Conservation (phyloP, 2,888 invertebrate genomes). For the Apamea crenata region DNA sequence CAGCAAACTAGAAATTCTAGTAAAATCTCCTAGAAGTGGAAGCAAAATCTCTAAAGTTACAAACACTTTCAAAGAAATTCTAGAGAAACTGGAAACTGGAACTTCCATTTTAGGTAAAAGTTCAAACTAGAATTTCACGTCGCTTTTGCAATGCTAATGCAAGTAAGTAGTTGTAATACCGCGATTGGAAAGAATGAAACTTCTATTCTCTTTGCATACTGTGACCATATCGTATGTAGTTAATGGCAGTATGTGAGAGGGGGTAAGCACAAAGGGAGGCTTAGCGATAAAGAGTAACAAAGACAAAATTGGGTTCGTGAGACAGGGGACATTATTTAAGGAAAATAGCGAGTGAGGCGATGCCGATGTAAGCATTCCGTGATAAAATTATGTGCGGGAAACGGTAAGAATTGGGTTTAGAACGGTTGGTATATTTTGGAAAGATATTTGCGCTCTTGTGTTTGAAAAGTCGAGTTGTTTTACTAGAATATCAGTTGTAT, state of each 20-base stretch:
- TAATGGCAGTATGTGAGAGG: slow-evolving; percentile 40
- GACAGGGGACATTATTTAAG: slow-evolving; percentile 40
- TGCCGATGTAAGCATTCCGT: slow-evolving; percentile 33
- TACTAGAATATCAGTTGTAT: not conserved
- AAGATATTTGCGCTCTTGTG: not conserved
- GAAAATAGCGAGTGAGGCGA: slow-evolving; percentile 33
- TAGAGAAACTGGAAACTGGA: not conserved
- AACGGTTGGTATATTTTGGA: not conserved
- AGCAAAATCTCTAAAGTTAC: slow-evolving; percentile 5
- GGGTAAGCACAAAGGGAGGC: slow-evolving; percentile 50
- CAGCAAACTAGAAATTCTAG: slow-evolving; percentile 20
- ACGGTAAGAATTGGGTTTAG: slow-evolving; percentile 12
- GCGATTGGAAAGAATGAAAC: not conserved
- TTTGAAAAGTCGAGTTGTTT: not conserved
- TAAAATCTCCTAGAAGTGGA: slow-evolving; percentile 10
- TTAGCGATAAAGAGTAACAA: slow-evolving; percentile 29
- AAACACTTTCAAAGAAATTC: slow-evolving; percentile 20
- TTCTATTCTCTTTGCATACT: slow-evolving; percentile 11
- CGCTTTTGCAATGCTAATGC: slow-evolving; percentile 8
- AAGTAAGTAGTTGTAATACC: not conserved
- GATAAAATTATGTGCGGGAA: slow-evolving; percentile 40
- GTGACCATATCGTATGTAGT: slow-evolving; percentile 20
- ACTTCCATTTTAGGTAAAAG: slow-evolving; percentile 30
- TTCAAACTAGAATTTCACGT: not conserved
- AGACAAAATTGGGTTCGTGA: slow-evolving; percentile 45